Conservation (phyloP, 2,113 vertebrate species). For the Corythoichthys intestinalis region DNA sequence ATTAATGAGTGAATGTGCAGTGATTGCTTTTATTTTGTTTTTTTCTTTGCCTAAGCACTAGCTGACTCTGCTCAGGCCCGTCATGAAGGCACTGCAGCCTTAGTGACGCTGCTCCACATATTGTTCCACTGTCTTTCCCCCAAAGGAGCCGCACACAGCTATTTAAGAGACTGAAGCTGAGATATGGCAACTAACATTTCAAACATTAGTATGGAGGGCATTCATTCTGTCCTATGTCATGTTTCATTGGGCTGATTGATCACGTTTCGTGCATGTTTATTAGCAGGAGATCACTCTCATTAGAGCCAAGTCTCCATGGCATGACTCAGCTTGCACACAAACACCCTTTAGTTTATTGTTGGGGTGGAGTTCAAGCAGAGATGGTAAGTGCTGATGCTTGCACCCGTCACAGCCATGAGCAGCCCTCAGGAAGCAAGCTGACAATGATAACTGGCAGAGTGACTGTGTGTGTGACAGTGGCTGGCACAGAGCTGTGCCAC, state of each 20-base stretch:
- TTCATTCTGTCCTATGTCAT: background rate
- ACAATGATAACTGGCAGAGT: constrained; percentile 18
- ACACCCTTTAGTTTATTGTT: constrained; percentile 31
- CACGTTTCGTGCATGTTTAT: constrained; percentile 7
- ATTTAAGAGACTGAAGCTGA: constrained; percentile 3
- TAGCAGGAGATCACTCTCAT: constrained; percentile 25
- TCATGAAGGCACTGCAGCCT: constrained; percentile 48
- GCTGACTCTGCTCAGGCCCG: constrained; percentile 40
- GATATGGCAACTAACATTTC: background rate
- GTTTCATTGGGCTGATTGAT: background rate
- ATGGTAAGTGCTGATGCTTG: constrained; percentile 46
- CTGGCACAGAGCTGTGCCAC: constrained; percentile 44
- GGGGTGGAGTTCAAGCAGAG: constrained; percentile 28
- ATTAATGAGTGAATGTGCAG: background rate
- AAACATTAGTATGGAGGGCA: constrained; percentile 5
- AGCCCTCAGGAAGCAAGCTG: background rate
- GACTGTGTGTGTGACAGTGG: constrained; percentile 24
- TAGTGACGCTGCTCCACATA: constrained; percentile 63
- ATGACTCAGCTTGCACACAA: constrained; percentile 53
- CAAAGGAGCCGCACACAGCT: constrained; percentile 9
- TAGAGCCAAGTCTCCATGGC: constrained; percentile 19
- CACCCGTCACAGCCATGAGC: constrained; percentile 21
- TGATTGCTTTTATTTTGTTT: background rate
- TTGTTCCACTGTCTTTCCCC: constrained; percentile 31
- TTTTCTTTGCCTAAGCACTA: constrained; percentile 2